A percentile compares a stretch with the other conserved stretches of the same genome.
Conservation (phyloP, 2,113 vertebrate genomes). For the Pygoscelis antarcticus region DNA sequence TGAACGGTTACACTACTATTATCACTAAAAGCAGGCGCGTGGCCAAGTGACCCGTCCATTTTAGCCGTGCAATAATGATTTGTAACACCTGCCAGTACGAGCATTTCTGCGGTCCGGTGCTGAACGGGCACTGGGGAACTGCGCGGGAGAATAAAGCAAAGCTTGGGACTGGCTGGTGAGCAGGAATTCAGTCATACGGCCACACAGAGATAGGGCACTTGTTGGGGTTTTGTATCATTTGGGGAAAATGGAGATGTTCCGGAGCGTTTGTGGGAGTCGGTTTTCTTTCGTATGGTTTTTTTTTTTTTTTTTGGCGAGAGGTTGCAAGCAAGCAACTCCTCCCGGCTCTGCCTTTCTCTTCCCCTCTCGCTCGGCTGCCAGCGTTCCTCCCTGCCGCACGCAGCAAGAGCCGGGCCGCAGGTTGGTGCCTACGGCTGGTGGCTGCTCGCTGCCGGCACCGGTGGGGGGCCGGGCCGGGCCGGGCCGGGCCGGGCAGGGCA, state of each 20-base stretch:
- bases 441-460: background rate
- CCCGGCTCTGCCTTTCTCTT: no score
- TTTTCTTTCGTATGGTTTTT: background rate
- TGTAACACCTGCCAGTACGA: background rate
- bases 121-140: fast-evolving
- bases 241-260: background rate
- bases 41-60: background rate
- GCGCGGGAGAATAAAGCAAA: background rate
- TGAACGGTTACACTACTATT: background rate
- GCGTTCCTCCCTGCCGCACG: fast-evolving
- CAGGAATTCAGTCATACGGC: fast-evolving
- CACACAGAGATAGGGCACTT: background rate
- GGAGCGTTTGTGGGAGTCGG: background rate
- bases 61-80: background rate
- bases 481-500: no score
- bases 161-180: no score
- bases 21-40: fast-evolving
- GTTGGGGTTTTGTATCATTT: background rate
- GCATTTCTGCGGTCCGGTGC: fast-evolving
- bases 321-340: background rate
- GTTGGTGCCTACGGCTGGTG: background rate
- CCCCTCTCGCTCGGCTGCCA: fast-evolving
- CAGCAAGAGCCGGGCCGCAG: background rate
- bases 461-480: background rate
- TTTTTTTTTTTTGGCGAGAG: no score